Evolutionary conservation across 2,113 vertebrate genomes (phyloP), one percentile per base, ranked within the genome.

Genomic region (Phalacrocorax brasilianus): DNA sequence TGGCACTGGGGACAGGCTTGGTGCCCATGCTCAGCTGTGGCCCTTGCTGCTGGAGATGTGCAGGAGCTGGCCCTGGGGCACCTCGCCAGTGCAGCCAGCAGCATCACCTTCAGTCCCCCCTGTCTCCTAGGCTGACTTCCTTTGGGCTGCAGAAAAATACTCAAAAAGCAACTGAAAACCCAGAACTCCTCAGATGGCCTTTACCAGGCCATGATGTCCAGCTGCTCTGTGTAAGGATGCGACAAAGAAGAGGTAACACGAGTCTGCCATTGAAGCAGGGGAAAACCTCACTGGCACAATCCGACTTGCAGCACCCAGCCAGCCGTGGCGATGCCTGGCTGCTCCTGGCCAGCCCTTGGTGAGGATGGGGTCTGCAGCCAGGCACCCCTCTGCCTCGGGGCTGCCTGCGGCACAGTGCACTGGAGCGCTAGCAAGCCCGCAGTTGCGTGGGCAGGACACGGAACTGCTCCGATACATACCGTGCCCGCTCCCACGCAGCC

Each of bases 401-500:
- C 78, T 79, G 59, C 50, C 56, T 9, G 32, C 33, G 7, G 79
- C 67, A 2, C 6, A 0, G 21, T 2, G 18, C 23, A 4, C 59
- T 8, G n/a, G 62, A 58, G 71, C 23, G 0, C 86, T 63, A 67
- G 49, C 63, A 21, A 14, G 20, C 65, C 72, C 4, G 8, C 5
- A 24, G 63, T 68, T 13, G 91, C 2, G 92, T 93, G 85, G 97
- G 96, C 93, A 89, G 80, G 20, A 7, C 1, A 2, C 4, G 2
- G 86, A 72, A 86, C 86, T 0, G 67, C 84, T 73, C 44, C 1
- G 44, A 89, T 1, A 93, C 95, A 35, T 18, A 9, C 84, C 22
- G 73, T 96, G 75, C 89, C 91, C 12, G 66, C 88, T 96, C 95
- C 96, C 93, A 95, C 93, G 59, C 97, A 94, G 84, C 95, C 92